Base-by-base conservation (phyloP, 2,888 invertebrate genomes). In the Elegia similella region DNA sequence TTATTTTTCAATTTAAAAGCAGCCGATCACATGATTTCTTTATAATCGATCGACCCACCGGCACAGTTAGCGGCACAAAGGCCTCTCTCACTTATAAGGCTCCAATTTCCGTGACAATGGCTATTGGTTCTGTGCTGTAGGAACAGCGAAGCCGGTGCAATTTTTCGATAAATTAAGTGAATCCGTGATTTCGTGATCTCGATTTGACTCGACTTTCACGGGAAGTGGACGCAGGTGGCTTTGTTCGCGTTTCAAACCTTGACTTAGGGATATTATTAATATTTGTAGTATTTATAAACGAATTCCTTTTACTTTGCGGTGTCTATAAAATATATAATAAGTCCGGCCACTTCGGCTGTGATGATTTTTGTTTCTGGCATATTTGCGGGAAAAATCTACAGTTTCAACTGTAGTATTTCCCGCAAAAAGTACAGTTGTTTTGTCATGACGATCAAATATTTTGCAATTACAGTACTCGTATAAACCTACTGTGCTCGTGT, bases 121-220 rank as follows among this genome's bases (percentile, higher is more conserved):
- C 29, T 42, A 42, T 48, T 30, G 29, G 29, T 48, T 30, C 56
- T 55, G 12, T 55, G 15, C 56, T 48, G 48, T 32, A 54, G 55
- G 23, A 29, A 47, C 13, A 48, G 56, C 62, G 47, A 57, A 62
- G 59, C 29, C 29, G 42, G 59, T 61, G 44, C 56, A 64, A 67
- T 67, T 69, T 68, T 64, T 63, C 62, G 64, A 66, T 63, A 60
- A 65, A 68, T 68, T 67, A 65, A 64, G 59, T 62, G 60, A 61
- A 60, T 64, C 64, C 62, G 63, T 65, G 66, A 67, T 63, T 56
- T 58, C 55, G 55, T 59, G 52, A 38, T 54, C 50, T 50, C 50
- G 34, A 38, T 50, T 10, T 38, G 38, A 34, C 53, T 57, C 59
- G 55, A 73, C 74, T 80, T 78, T 80, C 78, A 73, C 75, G 76